Evolutionary conservation across 1,140 invertebrate genomes (phyloP), one percentile per base, ranked within the genome.

Genomic region (Phymorhynchus buccinoides): DNA sequence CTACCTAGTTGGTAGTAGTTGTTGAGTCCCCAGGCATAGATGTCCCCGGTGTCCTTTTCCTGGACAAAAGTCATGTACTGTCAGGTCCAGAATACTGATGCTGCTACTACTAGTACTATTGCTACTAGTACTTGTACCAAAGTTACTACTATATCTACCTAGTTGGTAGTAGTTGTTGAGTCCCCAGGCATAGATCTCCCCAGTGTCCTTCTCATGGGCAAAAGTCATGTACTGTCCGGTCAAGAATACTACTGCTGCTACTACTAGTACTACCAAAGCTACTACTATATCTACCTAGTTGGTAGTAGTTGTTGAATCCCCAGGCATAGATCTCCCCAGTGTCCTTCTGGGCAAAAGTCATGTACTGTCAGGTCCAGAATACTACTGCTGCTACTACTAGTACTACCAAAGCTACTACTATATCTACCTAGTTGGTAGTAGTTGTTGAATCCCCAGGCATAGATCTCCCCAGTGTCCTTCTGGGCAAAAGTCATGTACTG

Each of bases 81-180:
- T 9, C 97, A 97, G 14, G 97, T 95, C 97, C 97, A 99, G 52
- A 98, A n/a, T n/a, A n/a, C n/a, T n/a, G n/a, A n/a, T n/a, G n/a
- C n/a, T 97, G n/a, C n/a, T n/a, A n/a, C n/a, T n/a, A n/a, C n/a
- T n/a, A n/a, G n/a, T n/a, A n/a, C n/a, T n/a, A n/a, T n/a, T n/a
- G n/a, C n/a, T 78, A 30, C n/a, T 18, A 2, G 1, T 81, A 71
- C 62, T 44, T 44, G 81, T 27, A 48, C 62, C 18, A 79, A n/a
- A n/a, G n/a, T n/a, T n/a, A n/a, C n/a, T n/a, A n/a, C n/a, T n/a
- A n/a, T 32, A 84, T 88, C 82, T 84, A 96, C 97, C 97, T 85
- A 98, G 94, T 94, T 99, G 98, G 92, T 96, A 95, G 91, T 97
- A 98, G 93, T 99, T 98, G 93, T 99, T 99, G 27, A 99, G 94